Evolutionary conservation across 2,113 vertebrate genomes (phyloP), one percentile per base, ranked within the genome.

Genomic region (Illadopsis cleaveri): DNA sequence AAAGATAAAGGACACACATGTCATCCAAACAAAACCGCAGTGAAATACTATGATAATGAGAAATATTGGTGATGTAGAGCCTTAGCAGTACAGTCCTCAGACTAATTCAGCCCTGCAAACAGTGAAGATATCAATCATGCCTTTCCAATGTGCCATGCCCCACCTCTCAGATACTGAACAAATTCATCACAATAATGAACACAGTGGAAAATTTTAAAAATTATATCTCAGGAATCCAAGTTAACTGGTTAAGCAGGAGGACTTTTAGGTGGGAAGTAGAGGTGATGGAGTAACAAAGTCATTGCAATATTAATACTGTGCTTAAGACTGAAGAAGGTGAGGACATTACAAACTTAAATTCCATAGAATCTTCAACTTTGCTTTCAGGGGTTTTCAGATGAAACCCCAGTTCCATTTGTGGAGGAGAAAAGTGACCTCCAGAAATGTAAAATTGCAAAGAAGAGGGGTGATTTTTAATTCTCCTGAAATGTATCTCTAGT

Each of bases 391-490:
- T 19, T 90, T 88, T 40, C 4, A 3, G 11, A 33, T 53, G 18
- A 90, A 89, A 81, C 48, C 5, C 13, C 18, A 50, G 37, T 40
- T 40, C 18, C 51, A 40, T n/a, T 44, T 58, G 20, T 24, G 13
- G 33, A 75, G 15, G 37, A 82, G 33, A 30, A 81, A 71, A 65
- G 21, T 10, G 19, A 71, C n/a, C 10, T 70, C 5, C 23, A 71
- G 24, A 58, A 86, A 51, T 5, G 30, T 48, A 53, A 8, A 48
- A 50, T 35, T 70, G 8, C 20, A 30, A 61, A 87, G 48, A 42
- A 2, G 0, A 86, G 5, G 12, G 2, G 14, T 1, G 11, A 38
- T 14, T 18, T 50, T 73, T 30, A 61, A 28, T 61, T 7, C 4
- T 47, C n/a, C 12, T 22, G 47, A 50, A 87, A 86, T 62, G 35